Evolutionary conservation across 2,888 invertebrate genomes (phyloP).

Genomic region (Agrilus cyanescens): DNA sequence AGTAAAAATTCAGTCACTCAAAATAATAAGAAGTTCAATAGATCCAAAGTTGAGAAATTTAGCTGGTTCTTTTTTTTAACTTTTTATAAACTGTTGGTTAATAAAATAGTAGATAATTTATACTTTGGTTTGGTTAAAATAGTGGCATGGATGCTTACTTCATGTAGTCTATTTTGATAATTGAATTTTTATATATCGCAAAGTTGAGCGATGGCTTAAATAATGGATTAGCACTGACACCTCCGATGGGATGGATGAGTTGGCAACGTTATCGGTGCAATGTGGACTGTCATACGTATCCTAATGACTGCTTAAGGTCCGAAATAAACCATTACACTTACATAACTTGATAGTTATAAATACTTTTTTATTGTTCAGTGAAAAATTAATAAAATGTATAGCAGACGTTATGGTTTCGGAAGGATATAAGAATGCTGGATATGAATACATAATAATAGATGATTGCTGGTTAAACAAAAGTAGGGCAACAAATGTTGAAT

Average conservation of each 20-base stretch:
- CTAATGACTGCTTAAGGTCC: slow-evolving; percentile 52
- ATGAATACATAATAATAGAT: background rate
- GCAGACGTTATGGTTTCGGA: background rate
- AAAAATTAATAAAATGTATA: background rate
- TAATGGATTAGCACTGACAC: slow-evolving; percentile 52
- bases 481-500: background rate
- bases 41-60: too few relatives aligned
- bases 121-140: too few relatives aligned
- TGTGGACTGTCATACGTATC: slow-evolving; percentile 49
- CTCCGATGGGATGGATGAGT: slow-evolving; percentile 64
- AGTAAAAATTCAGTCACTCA: too few relatives aligned
- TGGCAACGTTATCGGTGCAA: slow-evolving; percentile 58
- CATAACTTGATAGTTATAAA: too few relatives aligned
- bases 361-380: too few relatives aligned
- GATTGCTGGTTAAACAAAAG: background rate
- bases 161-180: too few relatives aligned
- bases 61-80: too few relatives aligned
- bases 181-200: too few relatives aligned
- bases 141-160: too few relatives aligned
- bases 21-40: too few relatives aligned
- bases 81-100: too few relatives aligned
- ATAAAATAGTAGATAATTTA: too few relatives aligned
- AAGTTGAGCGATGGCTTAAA: slow-evolving; percentile 29
- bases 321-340: background rate
- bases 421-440: background rate